These are phyloP conservation scores for Mesitornis unicolor DNA, from an alignment of 2,113 vertebrate genomes.

Conservation along the genomic window DNA sequence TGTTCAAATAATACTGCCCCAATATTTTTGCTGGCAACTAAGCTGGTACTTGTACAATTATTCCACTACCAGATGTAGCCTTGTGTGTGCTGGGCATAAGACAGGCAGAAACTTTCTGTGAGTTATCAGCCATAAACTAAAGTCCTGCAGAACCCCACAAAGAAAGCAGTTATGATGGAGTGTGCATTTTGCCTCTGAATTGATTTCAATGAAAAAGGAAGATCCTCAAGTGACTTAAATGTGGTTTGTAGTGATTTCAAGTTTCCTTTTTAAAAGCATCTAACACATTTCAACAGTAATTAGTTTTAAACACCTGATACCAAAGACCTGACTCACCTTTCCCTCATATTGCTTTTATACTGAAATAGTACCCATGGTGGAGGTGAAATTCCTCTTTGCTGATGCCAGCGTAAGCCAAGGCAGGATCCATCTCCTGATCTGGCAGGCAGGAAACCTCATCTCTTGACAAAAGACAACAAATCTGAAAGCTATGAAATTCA, in stretches of 20 bases:
- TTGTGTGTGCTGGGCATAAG: accelerated
- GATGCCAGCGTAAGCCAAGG: not conserved
- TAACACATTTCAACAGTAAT: not conserved
- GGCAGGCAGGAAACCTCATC: not conserved
- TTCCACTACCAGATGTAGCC: not conserved
- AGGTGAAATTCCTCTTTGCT: not conserved
- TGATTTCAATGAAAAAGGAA: not conserved
- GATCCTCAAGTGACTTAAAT: not conserved
- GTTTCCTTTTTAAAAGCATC: not conserved
- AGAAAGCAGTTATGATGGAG: not conserved
- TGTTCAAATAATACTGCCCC: not conserved
- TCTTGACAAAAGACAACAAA: not conserved
- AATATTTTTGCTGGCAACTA: not conserved
- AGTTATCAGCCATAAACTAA: not conserved
- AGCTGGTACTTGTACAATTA: not conserved
- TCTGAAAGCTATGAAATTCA: not conserved
- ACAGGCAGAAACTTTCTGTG: not conserved
- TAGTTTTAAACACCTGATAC: not conserved
- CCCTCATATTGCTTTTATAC: not conserved
- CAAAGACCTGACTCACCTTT: not conserved
- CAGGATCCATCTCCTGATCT: not conserved
- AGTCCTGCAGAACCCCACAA: not conserved
- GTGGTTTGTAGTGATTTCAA: not conserved
- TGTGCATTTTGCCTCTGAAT: not conserved
- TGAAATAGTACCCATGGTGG: not conserved